Evolutionary conservation across 1,140 invertebrate genomes (phyloP).

Genomic region (Bombus soroeensis): DNA sequence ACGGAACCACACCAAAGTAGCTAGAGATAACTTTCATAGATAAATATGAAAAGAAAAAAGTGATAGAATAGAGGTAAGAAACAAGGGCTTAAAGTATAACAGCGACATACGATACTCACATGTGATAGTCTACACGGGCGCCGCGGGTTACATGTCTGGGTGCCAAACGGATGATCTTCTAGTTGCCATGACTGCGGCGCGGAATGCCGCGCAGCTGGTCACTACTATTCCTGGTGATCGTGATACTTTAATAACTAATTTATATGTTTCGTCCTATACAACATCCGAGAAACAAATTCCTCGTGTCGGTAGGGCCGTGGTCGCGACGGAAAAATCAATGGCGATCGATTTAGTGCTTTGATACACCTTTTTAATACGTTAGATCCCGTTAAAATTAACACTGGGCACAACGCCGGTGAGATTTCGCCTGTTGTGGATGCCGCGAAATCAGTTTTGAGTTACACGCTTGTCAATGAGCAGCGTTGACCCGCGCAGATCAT

Average conservation of each 20-base stretch:
- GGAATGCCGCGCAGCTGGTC: conserved; percentile 33
- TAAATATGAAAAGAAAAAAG: conserved; percentile 7
- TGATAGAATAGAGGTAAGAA: background rate
- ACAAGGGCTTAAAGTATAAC: background rate
- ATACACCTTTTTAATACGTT: conserved; percentile 11
- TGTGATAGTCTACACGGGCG: conserved; percentile 65
- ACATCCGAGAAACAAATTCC: conserved; percentile 50
- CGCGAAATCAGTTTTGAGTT: conserved; percentile 56
- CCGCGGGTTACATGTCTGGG: conserved; percentile 63
- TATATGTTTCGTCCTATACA: conserved; percentile 36
- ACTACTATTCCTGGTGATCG: conserved; percentile 12
- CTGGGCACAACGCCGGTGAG: conserved; percentile 7
- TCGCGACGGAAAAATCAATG: conserved; percentile 61
- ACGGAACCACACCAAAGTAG: conserved; percentile 55
- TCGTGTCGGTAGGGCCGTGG: conserved; percentile 58
- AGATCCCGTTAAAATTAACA: conserved; percentile 31
- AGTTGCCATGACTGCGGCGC: conserved; percentile 74
- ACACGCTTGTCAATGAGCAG: conserved; percentile 70
- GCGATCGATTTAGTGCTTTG: conserved; percentile 60
- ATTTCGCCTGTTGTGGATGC: background rate
- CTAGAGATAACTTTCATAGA: conserved; percentile 4
- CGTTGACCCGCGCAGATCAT: conserved; percentile 73
- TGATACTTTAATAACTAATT: conserved; percentile 13
- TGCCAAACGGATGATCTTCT: conserved; percentile 67
- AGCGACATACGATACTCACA: conserved; percentile 67